These are phyloP conservation scores for Pao palembangensis DNA, from an alignment of 2,113 vertebrate species.

Conservation along the genomic window DNA sequence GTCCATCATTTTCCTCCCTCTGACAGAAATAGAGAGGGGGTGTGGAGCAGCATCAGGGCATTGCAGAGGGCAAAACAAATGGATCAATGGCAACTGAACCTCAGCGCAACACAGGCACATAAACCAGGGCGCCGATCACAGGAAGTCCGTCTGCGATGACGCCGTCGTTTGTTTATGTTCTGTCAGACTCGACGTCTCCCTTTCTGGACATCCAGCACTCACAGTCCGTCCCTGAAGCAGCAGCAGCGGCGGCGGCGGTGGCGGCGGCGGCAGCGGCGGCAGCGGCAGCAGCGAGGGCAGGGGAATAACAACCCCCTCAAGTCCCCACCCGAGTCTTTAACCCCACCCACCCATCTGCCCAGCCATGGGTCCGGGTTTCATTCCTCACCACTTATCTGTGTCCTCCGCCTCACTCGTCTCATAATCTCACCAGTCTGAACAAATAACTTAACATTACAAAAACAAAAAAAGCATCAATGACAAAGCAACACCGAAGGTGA, in stretches of 20 bases:
- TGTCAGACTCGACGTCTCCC: slow-evolving; percentile 30
- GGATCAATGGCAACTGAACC: slow-evolving; percentile 39
- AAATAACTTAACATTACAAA: slow-evolving; percentile 80
- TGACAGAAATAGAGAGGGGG: slow-evolving; percentile 17
- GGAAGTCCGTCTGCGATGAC: slow-evolving; percentile 10
- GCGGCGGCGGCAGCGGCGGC: slow-evolving; percentile 58
- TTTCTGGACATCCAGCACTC: slow-evolving; percentile 55
- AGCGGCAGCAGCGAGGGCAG: slow-evolving; percentile 68
- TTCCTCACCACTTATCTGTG: slow-evolving; percentile 12
- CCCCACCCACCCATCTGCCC: slow-evolving; percentile 21
- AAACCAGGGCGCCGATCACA: slow-evolving; percentile 45
- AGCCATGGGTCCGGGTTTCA: slow-evolving; percentile 32
- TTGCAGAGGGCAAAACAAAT: slow-evolving; percentile 41
- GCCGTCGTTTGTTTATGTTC: slow-evolving; percentile 28
- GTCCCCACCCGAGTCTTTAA: slow-evolving; percentile 20
- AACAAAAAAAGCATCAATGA: slow-evolving; percentile 63
- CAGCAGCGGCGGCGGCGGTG: neutral
- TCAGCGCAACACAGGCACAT: slow-evolving; percentile 39
- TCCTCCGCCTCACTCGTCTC: slow-evolving; percentile 24
- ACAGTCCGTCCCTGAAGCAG: slow-evolving; percentile 53
- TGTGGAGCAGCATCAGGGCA: slow-evolving; percentile 67
- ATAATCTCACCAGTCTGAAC: slow-evolving; percentile 44
- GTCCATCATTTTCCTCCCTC: slow-evolving; percentile 20
- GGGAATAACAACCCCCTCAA: slow-evolving; percentile 32
- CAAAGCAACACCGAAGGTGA: slow-evolving; percentile 51